Evolutionary conservation across 2,113 vertebrate species (phyloP).

Genomic region (Semicossyphus pulcher): DNA sequence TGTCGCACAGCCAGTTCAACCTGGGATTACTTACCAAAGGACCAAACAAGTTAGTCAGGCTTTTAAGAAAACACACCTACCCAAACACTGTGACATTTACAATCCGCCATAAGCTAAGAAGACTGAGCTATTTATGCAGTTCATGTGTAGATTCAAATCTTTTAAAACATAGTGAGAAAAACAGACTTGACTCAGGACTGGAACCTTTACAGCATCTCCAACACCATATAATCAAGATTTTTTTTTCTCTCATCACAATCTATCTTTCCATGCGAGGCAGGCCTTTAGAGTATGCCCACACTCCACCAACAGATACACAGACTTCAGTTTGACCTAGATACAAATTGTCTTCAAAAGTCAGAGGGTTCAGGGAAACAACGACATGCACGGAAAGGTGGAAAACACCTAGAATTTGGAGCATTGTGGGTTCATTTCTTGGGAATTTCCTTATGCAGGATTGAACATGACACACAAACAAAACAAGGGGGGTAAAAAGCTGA

Average conservation of each 20-base stretch:
- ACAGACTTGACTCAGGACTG: not conserved
- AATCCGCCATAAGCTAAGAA: not conserved
- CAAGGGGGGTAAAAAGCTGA: not conserved
- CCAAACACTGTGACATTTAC: conserved; percentile 1
- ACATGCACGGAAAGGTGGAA: conserved; percentile 7
- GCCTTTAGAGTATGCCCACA: conserved; percentile 22
- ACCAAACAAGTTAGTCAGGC: conserved; percentile 35
- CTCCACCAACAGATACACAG: conserved; percentile 38
- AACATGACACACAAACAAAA: conserved; percentile 17
- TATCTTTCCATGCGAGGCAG: not conserved
- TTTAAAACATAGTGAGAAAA: not conserved
- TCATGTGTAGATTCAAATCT: not conserved
- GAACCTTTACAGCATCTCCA: not conserved
- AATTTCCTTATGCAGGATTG: not conserved
- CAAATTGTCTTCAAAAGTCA: conserved; percentile 37
- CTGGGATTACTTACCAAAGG: conserved; percentile 6
- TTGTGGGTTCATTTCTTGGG: not conserved
- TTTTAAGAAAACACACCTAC: conserved; percentile 29
- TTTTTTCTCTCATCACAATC: not conserved
- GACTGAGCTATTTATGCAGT: not conserved
- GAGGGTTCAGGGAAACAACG: conserved; percentile 31
- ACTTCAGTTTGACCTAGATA: conserved; percentile 54
- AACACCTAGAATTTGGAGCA: not conserved
- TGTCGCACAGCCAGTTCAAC: not conserved
- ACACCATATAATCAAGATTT: not conserved